A percentile compares a stretch with the other conserved stretches of the same genome.
Evolutionary conservation across 2,113 vertebrate species (phyloP).

Genomic region (Apaloderma vittatum): DNA sequence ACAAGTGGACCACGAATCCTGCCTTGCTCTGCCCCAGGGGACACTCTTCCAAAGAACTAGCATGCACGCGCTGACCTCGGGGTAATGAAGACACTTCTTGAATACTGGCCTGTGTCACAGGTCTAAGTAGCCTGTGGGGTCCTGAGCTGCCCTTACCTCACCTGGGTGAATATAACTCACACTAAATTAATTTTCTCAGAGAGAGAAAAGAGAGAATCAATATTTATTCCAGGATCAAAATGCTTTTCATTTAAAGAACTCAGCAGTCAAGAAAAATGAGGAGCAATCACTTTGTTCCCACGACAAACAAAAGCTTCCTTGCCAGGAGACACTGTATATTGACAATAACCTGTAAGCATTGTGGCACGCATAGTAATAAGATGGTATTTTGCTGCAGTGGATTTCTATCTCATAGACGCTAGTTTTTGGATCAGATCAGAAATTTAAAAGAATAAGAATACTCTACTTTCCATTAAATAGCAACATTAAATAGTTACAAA

Average conservation of each 20-base stretch:
- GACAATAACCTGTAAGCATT: neutral
- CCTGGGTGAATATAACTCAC: neutral
- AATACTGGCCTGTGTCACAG: neutral
- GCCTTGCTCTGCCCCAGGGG: neutral
- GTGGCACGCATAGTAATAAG: neutral
- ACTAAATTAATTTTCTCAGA: conserved; percentile 49
- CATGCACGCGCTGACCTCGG: neutral
- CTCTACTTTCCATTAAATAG: neutral
- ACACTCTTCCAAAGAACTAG: neutral
- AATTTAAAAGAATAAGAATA: neutral
- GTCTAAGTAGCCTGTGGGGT: neutral
- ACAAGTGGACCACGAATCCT: neutral
- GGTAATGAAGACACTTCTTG: neutral
- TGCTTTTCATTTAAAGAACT: neutral
- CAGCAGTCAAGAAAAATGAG: conserved; percentile 28
- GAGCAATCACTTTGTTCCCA: conserved; percentile 22
- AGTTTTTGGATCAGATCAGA: neutral
- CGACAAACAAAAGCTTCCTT: conserved; percentile 65
- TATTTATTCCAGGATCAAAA: conserved; percentile 60
- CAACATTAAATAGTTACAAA: neutral
- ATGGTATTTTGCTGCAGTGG: neutral
- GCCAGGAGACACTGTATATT: neutral
- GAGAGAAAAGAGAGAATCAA: conserved; percentile 34
- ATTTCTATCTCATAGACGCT: neutral
- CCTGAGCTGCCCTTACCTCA: neutral